phyloP scores from a whole-genome alignment of 2,113 vertebrate genomes.

The Otus sunia region DNA sequence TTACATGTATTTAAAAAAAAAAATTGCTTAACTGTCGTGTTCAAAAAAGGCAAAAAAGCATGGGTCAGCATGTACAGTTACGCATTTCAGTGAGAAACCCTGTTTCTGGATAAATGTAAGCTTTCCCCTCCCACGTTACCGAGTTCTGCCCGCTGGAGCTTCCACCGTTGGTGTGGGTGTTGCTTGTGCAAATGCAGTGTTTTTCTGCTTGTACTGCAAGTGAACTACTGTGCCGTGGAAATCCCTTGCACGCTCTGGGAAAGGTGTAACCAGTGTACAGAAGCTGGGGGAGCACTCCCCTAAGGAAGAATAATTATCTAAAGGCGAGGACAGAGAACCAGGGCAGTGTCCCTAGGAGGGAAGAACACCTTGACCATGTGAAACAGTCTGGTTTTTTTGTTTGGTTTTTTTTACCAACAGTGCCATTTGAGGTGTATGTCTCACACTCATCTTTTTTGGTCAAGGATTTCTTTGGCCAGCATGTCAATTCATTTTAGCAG shows the following conservation, averaged over 20 bases:
- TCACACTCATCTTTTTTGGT: fast-evolving
- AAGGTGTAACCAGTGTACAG: not conserved
- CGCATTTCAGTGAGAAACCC: not conserved
- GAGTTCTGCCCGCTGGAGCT: too few relatives aligned
- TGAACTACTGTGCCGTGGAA: not conserved
- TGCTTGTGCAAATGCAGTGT: fast-evolving
- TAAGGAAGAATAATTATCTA: fast-evolving
- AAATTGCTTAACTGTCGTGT: not conserved
- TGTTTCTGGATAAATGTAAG: fast-evolving
- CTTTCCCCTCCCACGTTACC: not conserved
- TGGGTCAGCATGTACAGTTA: fast-evolving
- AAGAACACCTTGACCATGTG: fast-evolving
- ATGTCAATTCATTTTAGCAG: not conserved
- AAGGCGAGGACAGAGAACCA: not conserved
- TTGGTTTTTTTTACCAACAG: not conserved
- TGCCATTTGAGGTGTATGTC: fast-evolving
- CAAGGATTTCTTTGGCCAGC: not conserved
- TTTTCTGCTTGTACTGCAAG: not conserved
- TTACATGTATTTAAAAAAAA: too few relatives aligned
- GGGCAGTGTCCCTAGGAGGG: not conserved
- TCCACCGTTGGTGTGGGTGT: fast-evolving
- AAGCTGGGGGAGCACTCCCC: not conserved
- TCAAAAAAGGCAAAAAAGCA: not conserved
- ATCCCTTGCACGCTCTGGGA: fast-evolving
- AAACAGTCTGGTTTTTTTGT: too few relatives aligned